Percentiles rank a stretch among this genome's conserved stretches.
Conservation (phyloP, 2,797 vertebrate species). For the Sebastes aleutianus region DNA sequence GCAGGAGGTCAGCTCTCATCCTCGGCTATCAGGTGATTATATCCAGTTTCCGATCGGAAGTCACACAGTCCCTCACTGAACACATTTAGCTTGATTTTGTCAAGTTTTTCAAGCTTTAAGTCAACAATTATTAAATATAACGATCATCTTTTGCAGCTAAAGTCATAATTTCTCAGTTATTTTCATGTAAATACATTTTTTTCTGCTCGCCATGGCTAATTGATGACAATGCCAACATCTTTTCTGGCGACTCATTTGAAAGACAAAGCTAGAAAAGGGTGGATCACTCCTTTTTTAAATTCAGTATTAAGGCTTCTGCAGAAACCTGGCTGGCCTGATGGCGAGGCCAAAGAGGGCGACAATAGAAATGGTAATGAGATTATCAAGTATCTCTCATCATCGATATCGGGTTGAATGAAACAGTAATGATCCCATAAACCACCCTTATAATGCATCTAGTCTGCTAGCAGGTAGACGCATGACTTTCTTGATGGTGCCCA, state of each 20-base stretch:
- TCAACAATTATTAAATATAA: not conserved
- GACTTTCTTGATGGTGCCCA: not conserved
- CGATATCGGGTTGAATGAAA: not conserved
- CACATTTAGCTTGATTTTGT: not conserved
- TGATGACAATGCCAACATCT: not conserved
- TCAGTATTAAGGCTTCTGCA: not conserved
- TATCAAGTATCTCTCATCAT: not conserved
- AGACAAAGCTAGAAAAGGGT: not conserved
- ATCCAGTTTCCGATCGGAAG: slow-evolving; percentile 33
- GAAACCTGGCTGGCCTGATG: not conserved
- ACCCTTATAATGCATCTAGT: not conserved
- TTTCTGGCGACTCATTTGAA: not conserved
- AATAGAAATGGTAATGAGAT: not conserved
- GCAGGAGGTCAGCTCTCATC: slow-evolving; percentile 13
- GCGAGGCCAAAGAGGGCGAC: not conserved
- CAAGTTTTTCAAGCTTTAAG: not conserved
- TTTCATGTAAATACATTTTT: not conserved
- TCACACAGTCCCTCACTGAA: slow-evolving; percentile 4
- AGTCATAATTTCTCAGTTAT: not conserved
- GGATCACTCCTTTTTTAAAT: not conserved
- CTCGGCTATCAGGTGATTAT: slow-evolving; percentile 32
- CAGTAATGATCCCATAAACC: not conserved
- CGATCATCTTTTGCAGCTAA: not conserved
- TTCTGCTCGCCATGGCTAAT: not conserved
- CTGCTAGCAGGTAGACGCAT: not conserved